Conservation (phyloP, 2,113 vertebrate genomes). For the Psammodynastes pulverulentus region DNA sequence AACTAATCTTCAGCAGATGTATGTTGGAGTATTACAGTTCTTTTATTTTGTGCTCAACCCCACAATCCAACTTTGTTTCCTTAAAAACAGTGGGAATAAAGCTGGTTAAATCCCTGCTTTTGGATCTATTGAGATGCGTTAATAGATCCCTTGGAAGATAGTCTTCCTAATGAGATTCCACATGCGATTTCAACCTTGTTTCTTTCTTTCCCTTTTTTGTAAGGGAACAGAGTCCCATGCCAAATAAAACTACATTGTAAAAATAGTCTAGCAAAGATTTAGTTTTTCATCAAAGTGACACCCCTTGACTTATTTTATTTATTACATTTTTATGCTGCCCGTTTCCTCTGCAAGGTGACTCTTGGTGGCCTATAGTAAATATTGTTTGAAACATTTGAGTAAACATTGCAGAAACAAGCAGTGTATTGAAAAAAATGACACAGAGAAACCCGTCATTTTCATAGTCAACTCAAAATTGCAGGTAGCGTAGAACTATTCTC, state of each 20-base stretch:
- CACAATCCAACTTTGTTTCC: background rate
- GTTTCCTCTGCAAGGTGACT: background rate
- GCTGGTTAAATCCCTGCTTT: background rate
- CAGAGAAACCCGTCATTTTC: background rate
- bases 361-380: background rate
- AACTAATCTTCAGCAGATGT: background rate
- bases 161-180: background rate
- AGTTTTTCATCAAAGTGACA: background rate
- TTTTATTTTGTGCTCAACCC: background rate
- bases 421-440: background rate
- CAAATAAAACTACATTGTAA: background rate
- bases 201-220: background rate
- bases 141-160: background rate
- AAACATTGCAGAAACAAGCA: background rate
- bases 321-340: background rate
- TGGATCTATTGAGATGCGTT: background rate
- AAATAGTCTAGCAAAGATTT: background rate
- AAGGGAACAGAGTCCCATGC: background rate
- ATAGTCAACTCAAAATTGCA: background rate
- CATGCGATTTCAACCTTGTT: background rate
- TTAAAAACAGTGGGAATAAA: background rate
- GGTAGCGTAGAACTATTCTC: background rate
- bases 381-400: background rate
- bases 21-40: background rate
- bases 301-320: background rate